These are phyloP conservation scores for Cheiracanthium punctorium DNA, from an alignment of 2,888 invertebrate species.

Conservation along the genomic window DNA sequence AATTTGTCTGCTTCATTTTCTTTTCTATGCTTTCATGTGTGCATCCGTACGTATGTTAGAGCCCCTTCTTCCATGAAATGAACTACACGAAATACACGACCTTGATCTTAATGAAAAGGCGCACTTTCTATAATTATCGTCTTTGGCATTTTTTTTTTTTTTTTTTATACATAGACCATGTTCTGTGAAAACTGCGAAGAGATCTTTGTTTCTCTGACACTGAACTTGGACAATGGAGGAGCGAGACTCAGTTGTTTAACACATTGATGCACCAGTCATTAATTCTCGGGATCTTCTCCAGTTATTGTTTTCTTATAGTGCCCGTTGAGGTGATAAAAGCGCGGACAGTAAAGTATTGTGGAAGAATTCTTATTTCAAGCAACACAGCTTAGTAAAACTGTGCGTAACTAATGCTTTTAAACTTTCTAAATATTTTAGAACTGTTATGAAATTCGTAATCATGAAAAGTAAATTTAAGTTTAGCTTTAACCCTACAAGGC, in stretches of 20 bases:
- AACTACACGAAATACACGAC: neutral
- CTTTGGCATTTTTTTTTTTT: neutral
- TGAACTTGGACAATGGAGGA: neutral
- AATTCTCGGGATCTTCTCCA: too few relatives aligned
- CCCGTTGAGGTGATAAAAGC: too few relatives aligned
- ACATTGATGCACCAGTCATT: neutral
- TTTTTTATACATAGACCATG: neutral
- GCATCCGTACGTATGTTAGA: neutral
- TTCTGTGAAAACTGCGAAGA: neutral
- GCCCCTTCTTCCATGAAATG: neutral
- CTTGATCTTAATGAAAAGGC: slow-evolving; percentile 4
- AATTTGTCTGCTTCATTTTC: neutral
- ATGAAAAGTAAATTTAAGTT: too few relatives aligned
- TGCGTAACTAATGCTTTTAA: too few relatives aligned
- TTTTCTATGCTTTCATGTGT: neutral
- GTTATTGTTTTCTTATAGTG: too few relatives aligned
- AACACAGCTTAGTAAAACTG: too few relatives aligned
- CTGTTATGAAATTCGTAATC: too few relatives aligned
- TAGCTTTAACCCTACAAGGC: too few relatives aligned
- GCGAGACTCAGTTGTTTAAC: neutral
- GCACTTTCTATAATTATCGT: neutral
- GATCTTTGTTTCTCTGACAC: neutral
- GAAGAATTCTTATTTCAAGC: too few relatives aligned
- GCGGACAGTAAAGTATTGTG: too few relatives aligned
- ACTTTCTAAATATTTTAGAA: too few relatives aligned